Percentiles rank a stretch among this genome's conserved stretches.
Evolutionary conservation across 2,888 invertebrate species (phyloP).

Genomic region (Belgica antarctica): DNA sequence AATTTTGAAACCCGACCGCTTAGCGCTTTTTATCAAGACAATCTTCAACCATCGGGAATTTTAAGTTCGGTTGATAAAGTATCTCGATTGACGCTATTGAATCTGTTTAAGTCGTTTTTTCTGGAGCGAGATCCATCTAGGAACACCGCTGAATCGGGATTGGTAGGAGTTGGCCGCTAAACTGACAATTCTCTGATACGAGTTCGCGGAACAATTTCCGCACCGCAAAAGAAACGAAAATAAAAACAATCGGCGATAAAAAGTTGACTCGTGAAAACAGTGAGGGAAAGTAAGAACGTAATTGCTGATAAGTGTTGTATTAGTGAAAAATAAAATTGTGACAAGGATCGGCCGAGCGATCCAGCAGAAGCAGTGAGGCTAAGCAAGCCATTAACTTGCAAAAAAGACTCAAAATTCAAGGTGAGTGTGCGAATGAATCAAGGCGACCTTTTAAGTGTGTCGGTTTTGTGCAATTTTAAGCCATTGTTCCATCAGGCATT

Average conservation of each 20-base stretch:
- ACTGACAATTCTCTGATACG: no score
- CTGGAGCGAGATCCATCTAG: no score
- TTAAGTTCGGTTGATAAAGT: no score
- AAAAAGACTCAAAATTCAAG: conserved; percentile 8
- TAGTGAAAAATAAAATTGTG: not conserved
- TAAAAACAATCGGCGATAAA: not conserved
- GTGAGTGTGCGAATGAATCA: not conserved
- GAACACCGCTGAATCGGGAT: no score
- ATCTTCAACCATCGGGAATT: no score
- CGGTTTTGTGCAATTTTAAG: not conserved
- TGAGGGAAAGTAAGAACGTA: not conserved
- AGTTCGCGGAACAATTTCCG: no score
- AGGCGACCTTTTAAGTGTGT: not conserved
- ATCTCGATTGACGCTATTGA: no score
- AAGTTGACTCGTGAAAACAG: not conserved
- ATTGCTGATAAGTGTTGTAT: not conserved
- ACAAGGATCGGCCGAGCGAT: not conserved
- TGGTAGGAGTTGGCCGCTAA: no score
- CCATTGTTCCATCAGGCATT: not conserved
- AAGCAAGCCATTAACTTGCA: not conserved
- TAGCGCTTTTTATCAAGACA: no score
- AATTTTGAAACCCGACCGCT: no score
- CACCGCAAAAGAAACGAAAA: no score
- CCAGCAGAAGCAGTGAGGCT: not conserved
- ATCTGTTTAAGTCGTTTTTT: no score